Base-by-base conservation (phyloP, 2,797 vertebrate species). In the Sebastiscus albofasciatus region DNA sequence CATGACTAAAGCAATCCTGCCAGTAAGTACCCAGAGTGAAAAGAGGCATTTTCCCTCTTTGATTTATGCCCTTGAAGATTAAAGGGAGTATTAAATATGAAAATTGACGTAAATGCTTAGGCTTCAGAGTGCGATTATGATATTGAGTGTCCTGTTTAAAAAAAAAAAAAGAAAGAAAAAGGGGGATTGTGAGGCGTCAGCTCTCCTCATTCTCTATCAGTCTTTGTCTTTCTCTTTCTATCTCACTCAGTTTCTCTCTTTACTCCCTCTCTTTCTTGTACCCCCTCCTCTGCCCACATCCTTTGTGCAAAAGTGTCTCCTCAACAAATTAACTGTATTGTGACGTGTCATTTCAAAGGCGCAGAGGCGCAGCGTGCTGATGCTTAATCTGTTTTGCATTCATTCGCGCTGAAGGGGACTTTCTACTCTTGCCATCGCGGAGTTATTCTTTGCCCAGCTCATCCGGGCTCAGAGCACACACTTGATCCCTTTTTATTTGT, bases 1-100 rank as follows among this genome's bases (percentile, higher is more conserved):
- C 93, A 96, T 99, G 96, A 97, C 96, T 91, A 99, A 97, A 96
- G 94, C 96, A 87, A 97, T 95, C 89, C 94, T 99, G 67, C 98
- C 98, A 77, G 98, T 99, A 97, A 98, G 98, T 97, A 93, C 74
- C 81, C 67, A 22, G 61, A 86, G 67, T 87, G 80, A 91, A 88
- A 85, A 79, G 74, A 89, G 54, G 75, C 61, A 81, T 89, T 90
- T 81, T 82, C 62, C n/a, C 70, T 87, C 77, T 93, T 90, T 92
- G 84, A 94, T 93, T 92, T 77, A 80, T 87, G 84, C 85, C 87
- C 81, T 91, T 91, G 88, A 91, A 93, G 93, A 95, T 92, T 91
- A 94, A 94, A 94, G 80, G 72, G 82, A 88, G 80, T 87, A 89
- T 95, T 95, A 90, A 93, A 92, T 88, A 88, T 88, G 84, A 92